phyloP scores from a whole-genome alignment of 2,888 invertebrate species.

The Allygus modestus region DNA sequence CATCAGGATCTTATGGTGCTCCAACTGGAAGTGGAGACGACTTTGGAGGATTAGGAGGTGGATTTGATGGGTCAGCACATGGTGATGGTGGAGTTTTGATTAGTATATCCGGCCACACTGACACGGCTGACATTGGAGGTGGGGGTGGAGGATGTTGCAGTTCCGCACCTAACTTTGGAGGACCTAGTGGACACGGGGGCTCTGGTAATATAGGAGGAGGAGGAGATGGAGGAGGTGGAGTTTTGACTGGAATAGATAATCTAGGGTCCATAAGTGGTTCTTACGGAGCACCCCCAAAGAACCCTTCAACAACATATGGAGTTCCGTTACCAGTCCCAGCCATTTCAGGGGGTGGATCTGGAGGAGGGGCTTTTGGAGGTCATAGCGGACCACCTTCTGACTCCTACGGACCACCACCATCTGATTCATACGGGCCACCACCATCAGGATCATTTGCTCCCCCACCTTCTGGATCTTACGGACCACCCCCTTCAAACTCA shows the following conservation, averaged over 20 bases:
- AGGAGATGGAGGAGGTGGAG: neutral
- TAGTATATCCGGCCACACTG: constrained; percentile 39
- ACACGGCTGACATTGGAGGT: constrained; percentile 48
- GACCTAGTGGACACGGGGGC: constrained; percentile 13
- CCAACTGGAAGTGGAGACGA: constrained; percentile 40
- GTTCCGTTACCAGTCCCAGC: constrained; percentile 47
- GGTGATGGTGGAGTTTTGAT: constrained; percentile 47
- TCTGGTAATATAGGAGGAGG: neutral
- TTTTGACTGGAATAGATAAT: constrained; percentile 20
- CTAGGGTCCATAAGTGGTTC: constrained; percentile 59
- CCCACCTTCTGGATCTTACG: constrained; percentile 63
- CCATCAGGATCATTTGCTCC: constrained; percentile 71
- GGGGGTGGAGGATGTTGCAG: constrained; percentile 61
- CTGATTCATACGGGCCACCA: constrained; percentile 64
- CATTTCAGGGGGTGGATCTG: constrained; percentile 27
- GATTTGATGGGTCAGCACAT: constrained; percentile 42
- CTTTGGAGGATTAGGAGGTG: neutral
- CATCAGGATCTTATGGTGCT: constrained; percentile 58
- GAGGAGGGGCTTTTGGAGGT: constrained; percentile 4
- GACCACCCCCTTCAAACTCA: constrained; percentile 63
- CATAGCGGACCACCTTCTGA: constrained; percentile 60
- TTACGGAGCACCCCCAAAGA: constrained; percentile 55
- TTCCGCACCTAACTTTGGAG: constrained; percentile 60
- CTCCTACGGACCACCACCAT: constrained; percentile 66
- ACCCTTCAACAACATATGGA: constrained; percentile 56